phyloP scores from a whole-genome alignment of 2,797 vertebrate genomes.

The Acrocephalus scirpaceus region DNA sequence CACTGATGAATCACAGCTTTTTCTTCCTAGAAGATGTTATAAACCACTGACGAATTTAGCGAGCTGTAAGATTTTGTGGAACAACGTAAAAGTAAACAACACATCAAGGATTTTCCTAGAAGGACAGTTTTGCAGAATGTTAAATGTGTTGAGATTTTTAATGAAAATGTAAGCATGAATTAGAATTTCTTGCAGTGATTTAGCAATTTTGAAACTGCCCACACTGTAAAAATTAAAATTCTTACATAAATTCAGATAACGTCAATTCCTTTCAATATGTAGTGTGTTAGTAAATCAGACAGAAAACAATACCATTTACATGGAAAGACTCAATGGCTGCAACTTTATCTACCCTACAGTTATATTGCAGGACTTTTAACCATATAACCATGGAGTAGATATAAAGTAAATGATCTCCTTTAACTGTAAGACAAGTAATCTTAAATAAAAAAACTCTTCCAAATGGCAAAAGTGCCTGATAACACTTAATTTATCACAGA shows the following conservation, averaged over 20 bases:
- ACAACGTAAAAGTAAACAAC: slow-evolving; percentile 29
- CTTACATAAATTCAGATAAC: background rate
- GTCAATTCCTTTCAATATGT: background rate
- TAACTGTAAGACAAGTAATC: background rate
- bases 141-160: background rate
- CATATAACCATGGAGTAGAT: background rate
- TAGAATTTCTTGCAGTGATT: background rate
- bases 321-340: background rate
- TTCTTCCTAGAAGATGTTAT: slow-evolving; percentile 66
- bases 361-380: background rate
- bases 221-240: background rate
- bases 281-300: background rate
- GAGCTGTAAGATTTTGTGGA: slow-evolving; percentile 55
- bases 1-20: slow-evolving; percentile 72
- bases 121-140: background rate
- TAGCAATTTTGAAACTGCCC: background rate
- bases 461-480: background rate
- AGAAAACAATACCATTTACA: background rate
- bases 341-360: background rate
- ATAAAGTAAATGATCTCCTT: background rate
- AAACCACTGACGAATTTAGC: slow-evolving; percentile 73
- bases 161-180: background rate
- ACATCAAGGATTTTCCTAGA: background rate
- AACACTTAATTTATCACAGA: background rate
- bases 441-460: background rate